These are phyloP conservation scores for Eremophila alpestris DNA, from an alignment of 2,797 vertebrate species.

Conservation along the genomic window DNA sequence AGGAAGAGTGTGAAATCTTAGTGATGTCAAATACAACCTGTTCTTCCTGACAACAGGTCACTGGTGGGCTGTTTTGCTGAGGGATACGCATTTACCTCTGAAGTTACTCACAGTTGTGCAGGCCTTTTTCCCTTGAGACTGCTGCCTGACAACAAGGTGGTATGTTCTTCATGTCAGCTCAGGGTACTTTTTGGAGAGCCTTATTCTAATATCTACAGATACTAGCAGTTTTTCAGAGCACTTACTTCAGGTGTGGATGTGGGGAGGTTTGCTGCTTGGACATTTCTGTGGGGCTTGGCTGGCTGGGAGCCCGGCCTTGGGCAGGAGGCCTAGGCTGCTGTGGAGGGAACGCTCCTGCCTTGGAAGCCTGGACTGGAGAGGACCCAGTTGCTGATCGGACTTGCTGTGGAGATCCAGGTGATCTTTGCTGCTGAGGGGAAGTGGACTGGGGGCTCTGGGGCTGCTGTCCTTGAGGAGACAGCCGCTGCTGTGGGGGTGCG, in stretches of 20 bases:
- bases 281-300: constrained; percentile 73
- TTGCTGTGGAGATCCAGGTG: constrained; percentile 91
- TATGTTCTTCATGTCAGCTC: background rate
- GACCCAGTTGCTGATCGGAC: constrained; percentile 83
- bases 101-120: background rate
- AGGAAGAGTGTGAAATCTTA: background rate
- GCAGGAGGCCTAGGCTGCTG: constrained; percentile 77
- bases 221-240: background rate
- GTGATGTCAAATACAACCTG: background rate
- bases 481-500: constrained; percentile 74
- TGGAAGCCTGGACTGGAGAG: constrained; percentile 89
- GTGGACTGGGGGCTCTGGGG: constrained; percentile 77
- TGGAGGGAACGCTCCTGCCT: constrained; percentile 78
- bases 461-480: constrained; percentile 82
- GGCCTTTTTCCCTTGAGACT: background rate
- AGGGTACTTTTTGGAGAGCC: background rate
- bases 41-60: background rate
- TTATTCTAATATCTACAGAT: background rate
- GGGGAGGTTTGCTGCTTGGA: constrained; percentile 80
- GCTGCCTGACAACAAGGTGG: background rate
- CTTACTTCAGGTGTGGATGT: constrained; percentile 91
- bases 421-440: constrained; percentile 88
- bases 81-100: background rate
- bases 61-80: background rate
- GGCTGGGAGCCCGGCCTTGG: constrained; percentile 73